A percentile compares a stretch with the other conserved stretches of the same genome.
Conservation (phyloP, 1,140 invertebrate genomes). For the Teleogryllus occipitalis region DNA sequence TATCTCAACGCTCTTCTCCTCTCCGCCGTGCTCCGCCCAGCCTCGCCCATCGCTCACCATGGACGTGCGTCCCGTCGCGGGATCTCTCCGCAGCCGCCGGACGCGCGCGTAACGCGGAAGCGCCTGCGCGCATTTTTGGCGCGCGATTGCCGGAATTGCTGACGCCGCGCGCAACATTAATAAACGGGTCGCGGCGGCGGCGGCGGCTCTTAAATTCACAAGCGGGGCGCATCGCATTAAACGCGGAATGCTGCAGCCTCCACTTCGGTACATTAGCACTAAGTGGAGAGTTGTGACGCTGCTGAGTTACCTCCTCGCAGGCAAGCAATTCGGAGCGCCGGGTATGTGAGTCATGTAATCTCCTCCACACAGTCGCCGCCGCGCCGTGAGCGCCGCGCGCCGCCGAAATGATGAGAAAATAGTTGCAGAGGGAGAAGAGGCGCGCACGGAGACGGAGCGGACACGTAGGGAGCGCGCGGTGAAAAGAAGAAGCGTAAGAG, state of each 20-base stretch:
- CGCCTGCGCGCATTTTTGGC: neutral
- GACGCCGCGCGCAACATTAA: neutral
- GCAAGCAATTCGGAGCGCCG: neutral
- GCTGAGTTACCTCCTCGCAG: neutral
- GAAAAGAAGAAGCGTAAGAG: too few species aligned
- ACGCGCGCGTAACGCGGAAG: too few species aligned
- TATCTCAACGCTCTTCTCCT: too few species aligned
- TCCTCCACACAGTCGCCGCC: neutral
- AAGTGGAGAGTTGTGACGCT: neutral
- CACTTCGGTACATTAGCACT: neutral
- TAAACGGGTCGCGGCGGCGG: neutral
- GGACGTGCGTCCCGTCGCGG: too few species aligned
- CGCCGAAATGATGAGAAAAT: neutral
- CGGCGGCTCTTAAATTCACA: neutral
- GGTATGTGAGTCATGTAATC: conserved; percentile 4
- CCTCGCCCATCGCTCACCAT: too few species aligned
- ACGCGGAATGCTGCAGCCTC: neutral
- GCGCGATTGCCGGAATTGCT: neutral
- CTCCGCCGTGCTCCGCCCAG: too few species aligned
- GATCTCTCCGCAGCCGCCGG: too few species aligned
- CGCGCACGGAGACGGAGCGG: too few species aligned
- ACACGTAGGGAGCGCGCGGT: too few species aligned
- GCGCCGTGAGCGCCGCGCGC: neutral
- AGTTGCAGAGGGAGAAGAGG: neutral
- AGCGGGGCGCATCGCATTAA: neutral